These are phyloP conservation scores for Cetoscarus ocellatus DNA, from an alignment of 2,797 vertebrate species.

Conservation along the genomic window DNA sequence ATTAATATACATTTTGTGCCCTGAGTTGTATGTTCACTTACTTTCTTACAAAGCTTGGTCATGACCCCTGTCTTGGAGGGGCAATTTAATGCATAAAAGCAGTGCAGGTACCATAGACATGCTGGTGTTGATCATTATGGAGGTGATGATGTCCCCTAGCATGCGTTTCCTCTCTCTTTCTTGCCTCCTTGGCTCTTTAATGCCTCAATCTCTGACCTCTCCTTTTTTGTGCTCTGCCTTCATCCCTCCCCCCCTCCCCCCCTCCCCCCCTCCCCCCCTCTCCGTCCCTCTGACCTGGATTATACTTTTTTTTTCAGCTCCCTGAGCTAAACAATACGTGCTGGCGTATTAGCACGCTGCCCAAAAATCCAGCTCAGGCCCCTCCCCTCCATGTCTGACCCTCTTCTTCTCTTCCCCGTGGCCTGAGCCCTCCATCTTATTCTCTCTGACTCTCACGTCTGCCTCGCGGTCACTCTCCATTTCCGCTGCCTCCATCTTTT, in stretches of 20 bases:
- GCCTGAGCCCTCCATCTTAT: constrained; percentile 63
- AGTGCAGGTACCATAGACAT: background rate
- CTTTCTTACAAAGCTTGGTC: too few species aligned
- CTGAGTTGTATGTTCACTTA: too few species aligned
- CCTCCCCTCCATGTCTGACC: constrained; percentile 35
- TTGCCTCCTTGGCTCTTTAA: constrained; percentile 43
- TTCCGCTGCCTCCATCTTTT: constrained; percentile 28
- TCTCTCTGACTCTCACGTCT: constrained; percentile 18
- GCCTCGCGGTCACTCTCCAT: constrained; percentile 41
- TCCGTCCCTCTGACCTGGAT: constrained; percentile 76
- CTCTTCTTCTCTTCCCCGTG: constrained; percentile 37
- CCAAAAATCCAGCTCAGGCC: constrained; percentile 48
- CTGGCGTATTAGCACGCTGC: constrained; percentile 63
- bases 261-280: constrained; percentile 4
- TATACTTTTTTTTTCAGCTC: constrained; percentile 56
- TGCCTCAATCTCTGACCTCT: constrained; percentile 57
- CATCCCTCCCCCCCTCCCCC: constrained; percentile 19
- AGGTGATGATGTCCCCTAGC: constrained; percentile 27
- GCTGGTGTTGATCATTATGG: constrained; percentile 13
- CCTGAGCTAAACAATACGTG: constrained; percentile 74
- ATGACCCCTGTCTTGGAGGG: too few species aligned
- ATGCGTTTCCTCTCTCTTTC: constrained; percentile 9
- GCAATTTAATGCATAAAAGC: constrained; percentile 4
- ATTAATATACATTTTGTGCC: too few species aligned
- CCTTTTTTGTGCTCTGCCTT: constrained; percentile 32